These are phyloP conservation scores for Dasysyrphus albostriatus DNA, from an alignment of 2,888 invertebrate genomes.

Conservation along the genomic window DNA sequence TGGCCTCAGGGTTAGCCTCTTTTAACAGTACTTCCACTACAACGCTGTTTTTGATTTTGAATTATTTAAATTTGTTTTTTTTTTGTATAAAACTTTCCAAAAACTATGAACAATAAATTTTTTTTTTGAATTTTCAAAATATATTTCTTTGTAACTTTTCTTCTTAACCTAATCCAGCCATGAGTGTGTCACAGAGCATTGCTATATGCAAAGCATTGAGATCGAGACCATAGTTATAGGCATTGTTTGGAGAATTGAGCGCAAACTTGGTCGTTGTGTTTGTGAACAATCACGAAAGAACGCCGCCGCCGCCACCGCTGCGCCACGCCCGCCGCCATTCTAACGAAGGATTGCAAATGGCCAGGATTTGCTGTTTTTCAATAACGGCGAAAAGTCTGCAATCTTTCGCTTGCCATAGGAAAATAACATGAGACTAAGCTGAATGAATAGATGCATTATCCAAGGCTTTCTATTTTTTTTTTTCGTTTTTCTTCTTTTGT, in stretches of 20 bases:
- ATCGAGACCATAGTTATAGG: conserved; percentile 62
- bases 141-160: too few species aligned
- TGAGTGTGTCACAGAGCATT: background rate
- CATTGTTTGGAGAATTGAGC: conserved; percentile 57
- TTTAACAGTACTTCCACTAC: too few species aligned
- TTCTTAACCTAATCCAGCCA: background rate
- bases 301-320: background rate
- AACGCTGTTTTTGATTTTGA: too few species aligned
- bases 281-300: conserved; percentile 45
- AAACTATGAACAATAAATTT: too few species aligned
- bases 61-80: too few species aligned
- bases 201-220: conserved; percentile 17
- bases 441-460: conserved; percentile 56
- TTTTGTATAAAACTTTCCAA: too few species aligned
- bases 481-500: background rate
- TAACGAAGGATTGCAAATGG: conserved; percentile 51
- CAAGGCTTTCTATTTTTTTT: conserved; percentile 24
- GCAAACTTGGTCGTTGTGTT: conserved; percentile 65
- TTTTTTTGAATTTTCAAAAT: too few species aligned
- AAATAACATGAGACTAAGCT: background rate
- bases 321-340: background rate
- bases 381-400: conserved; percentile 57
- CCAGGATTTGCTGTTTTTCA: conserved; percentile 68
- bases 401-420: conserved; percentile 49
- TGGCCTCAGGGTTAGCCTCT: too few species aligned